phyloP scores from a whole-genome alignment of 2,888 invertebrate species.

The Cheilosia pagana region DNA sequence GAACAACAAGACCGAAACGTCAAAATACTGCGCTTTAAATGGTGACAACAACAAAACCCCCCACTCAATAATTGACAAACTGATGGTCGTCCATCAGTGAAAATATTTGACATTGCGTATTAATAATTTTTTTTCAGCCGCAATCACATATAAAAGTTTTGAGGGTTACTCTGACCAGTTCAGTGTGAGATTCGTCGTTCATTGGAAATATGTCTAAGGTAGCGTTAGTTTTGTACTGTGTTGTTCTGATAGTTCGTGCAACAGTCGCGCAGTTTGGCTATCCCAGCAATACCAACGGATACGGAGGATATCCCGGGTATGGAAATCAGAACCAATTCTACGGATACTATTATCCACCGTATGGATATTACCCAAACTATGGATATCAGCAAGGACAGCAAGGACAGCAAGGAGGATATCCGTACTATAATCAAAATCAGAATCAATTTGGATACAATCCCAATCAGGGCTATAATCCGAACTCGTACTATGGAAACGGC shows the following conservation, averaged over 20 bases:
- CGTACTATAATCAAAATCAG: conserved; percentile 35
- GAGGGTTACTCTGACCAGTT: conserved; percentile 47
- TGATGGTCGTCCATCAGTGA: conserved; percentile 53
- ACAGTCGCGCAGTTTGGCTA: conserved; percentile 56
- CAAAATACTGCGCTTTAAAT: conserved; percentile 42
- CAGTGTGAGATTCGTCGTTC: conserved; percentile 28
- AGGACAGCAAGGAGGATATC: conserved; percentile 53
- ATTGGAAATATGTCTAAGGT: conserved; percentile 48
- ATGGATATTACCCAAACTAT: conserved; percentile 57
- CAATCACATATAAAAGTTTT: conserved; percentile 65
- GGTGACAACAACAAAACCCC: conserved; percentile 21
- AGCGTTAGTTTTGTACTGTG: conserved; percentile 21
- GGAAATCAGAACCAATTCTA: conserved; percentile 43
- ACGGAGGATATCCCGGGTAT: conserved; percentile 39
- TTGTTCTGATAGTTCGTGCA: conserved; percentile 13
- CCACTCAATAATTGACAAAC: conserved; percentile 41
- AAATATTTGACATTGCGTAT: conserved; percentile 19
- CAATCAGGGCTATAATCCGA: conserved; percentile 15
- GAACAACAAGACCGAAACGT: conserved; percentile 5
- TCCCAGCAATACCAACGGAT: conserved; percentile 36
- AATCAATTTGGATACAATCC: conserved; percentile 51
- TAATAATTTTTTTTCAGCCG: conserved; percentile 4
- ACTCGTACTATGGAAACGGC: conserved; percentile 61
- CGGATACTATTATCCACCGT: conserved; percentile 56
- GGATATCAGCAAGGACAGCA: conserved; percentile 18